A percentile compares a stretch with the other conserved stretches of the same genome.
Evolutionary conservation across 2,797 vertebrate species (phyloP).

Genomic region (Pterois miles): DNA sequence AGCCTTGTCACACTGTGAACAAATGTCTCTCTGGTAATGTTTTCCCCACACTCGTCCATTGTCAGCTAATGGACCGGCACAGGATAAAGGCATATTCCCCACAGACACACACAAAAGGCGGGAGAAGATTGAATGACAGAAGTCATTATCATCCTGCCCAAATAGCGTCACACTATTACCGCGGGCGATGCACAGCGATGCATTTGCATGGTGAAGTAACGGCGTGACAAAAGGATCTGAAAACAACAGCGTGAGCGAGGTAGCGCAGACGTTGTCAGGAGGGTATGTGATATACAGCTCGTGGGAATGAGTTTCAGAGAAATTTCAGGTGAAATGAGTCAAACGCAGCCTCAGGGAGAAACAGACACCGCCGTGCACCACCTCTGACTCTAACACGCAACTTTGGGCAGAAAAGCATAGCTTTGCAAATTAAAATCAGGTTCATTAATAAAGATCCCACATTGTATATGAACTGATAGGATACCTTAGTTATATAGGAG

Average conservation of each 20-base stretch:
- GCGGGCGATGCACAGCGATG: constrained; percentile 7
- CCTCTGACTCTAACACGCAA: constrained; percentile 11
- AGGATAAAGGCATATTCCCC: constrained; percentile 28
- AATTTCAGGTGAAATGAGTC: background rate
- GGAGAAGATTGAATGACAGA: constrained; percentile 41
- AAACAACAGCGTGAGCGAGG: background rate
- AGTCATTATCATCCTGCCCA: constrained; percentile 16
- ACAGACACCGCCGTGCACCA: background rate
- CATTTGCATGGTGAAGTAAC: background rate
- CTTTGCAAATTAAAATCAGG: background rate
- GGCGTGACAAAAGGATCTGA: background rate
- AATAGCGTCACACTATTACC: background rate
- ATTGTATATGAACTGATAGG: background rate
- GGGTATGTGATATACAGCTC: background rate
- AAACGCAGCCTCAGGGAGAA: constrained; percentile 4
- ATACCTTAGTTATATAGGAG: background rate
- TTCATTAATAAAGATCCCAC: background rate
- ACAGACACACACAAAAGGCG: constrained; percentile 17
- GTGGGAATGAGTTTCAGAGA: background rate
- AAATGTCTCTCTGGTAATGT: constrained; percentile 9
- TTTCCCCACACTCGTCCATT: constrained; percentile 23
- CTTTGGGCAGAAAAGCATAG: background rate
- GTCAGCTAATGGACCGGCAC: constrained; percentile 46
- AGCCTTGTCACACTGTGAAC: constrained; percentile 17
- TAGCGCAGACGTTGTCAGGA: background rate